A percentile compares a stretch with the other conserved stretches of the same genome.
These are phyloP conservation scores for Pristionchus mayeri DNA, from an alignment of 2,888 invertebrate species.

Conservation along the genomic window DNA sequence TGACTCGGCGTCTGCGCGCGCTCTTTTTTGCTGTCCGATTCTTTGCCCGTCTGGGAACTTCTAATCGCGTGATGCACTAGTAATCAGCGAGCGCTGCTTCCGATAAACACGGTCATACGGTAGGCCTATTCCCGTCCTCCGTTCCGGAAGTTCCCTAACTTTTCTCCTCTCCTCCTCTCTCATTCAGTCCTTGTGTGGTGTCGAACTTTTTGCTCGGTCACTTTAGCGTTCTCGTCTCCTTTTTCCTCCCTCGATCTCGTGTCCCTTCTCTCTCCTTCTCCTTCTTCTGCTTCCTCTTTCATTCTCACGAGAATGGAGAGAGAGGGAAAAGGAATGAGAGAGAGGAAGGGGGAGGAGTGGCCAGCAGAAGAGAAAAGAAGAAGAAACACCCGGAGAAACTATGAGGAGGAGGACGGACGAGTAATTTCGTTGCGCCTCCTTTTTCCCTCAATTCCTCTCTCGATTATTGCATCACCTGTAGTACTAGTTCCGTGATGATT, in stretches of 20 bases:
- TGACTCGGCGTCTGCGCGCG: not conserved
- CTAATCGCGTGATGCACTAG: not conserved
- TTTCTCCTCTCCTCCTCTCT: not conserved
- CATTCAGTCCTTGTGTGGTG: not conserved
- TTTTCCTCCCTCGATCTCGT: not conserved
- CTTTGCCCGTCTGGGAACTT: not conserved
- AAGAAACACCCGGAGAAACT: slow-evolving; percentile 37
- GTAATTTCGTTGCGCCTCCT: slow-evolving; percentile 39
- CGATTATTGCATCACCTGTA: not conserved
- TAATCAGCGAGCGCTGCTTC: not conserved
- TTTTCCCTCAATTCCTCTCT: not conserved
- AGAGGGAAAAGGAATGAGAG: slow-evolving; percentile 16
- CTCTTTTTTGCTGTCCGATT: not conserved
- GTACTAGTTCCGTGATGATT: slow-evolving; percentile 26
- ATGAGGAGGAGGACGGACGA: slow-evolving; percentile 21
- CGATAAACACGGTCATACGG: not conserved
- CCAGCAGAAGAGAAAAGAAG: slow-evolving; percentile 22
- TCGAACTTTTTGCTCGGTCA: slow-evolving; percentile 15
- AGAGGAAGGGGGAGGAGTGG: not conserved
- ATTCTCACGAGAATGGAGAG: slow-evolving; percentile 34
- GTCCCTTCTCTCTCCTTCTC: not conserved
- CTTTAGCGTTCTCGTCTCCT: not conserved
- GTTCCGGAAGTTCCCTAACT: not conserved
- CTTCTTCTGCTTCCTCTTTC: slow-evolving; percentile 24
- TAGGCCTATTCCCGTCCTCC: not conserved